Percentiles rank a stretch among this genome's conserved stretches.
Evolutionary conservation across 2,888 invertebrate genomes (phyloP).

Genomic region (Hydrotaea cyrtoneurina): DNA sequence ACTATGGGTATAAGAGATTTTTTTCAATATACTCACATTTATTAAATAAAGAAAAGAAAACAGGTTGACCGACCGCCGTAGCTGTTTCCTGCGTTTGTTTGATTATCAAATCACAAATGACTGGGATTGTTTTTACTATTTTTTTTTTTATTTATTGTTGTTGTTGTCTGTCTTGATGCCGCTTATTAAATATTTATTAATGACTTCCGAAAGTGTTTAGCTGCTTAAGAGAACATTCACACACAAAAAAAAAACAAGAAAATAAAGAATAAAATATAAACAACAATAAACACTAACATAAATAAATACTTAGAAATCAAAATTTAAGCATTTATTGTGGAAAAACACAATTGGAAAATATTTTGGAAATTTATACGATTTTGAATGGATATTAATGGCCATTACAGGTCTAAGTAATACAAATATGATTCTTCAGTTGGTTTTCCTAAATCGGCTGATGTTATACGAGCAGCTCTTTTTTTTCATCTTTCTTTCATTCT

Average conservation of each 20-base stretch:
- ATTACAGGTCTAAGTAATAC: neutral
- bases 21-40: neutral
- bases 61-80: neutral
- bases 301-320: neutral
- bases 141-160: neutral
- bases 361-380: too few relatives aligned
- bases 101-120: conserved; percentile 5
- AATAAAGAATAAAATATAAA: neutral
- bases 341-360: too few relatives aligned
- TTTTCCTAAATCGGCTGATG: neutral
- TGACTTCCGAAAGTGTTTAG: neutral
- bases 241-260: neutral
- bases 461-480: neutral
- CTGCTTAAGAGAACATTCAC: neutral
- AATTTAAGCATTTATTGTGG: too few relatives aligned
- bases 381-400: neutral
- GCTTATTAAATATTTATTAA: conserved; percentile 10
- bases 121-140: neutral
- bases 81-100: neutral
- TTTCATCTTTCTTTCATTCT: neutral
- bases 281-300: neutral
- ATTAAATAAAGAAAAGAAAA: neutral
- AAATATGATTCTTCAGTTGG: too few relatives aligned
- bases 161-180: neutral
- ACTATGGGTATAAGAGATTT: too few relatives aligned